Base-by-base conservation (phyloP, 2,797 vertebrate species). In the Naso thynnoides region DNA sequence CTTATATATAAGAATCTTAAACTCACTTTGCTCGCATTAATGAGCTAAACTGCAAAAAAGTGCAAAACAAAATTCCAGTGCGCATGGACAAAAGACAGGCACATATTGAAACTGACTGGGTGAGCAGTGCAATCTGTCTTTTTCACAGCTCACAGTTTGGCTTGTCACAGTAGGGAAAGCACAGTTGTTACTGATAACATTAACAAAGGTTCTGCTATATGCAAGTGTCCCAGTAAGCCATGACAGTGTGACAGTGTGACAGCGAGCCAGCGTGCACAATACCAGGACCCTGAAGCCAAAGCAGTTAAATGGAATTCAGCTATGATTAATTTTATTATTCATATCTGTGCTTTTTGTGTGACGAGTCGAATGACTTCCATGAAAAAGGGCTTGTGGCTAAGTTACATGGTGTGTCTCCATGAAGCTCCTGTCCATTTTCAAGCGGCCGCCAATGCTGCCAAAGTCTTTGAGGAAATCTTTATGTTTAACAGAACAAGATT, bases 151-250 rank as follows among this genome's bases (percentile, higher is more conserved):
- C 27, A 52, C 53, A 58, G n/a, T 52, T 45, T 29, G 47, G 45
- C 24, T 70, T 45, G 27, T 58, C 45, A 15, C 15, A n/a, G 33
- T 18, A 48, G 13, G 26, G 23, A 54, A 48, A 55, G 58, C 45
- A 36, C 38, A 44, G 23, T 54, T 65, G 70, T 58, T 58, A 8
- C 53, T 21, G 57, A 73, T 57, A 33, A 42, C 44, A 50, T 64
- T 56, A 26, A 16, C 7, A 2, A 50, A 5, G 44, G 36, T 26
- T 56, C 60, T 33, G 52, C 56, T 55, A 42, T 57, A n/a, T 36
- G 11, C 18, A 23, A 59, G 71, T 26, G 61, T 64, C 27, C 70
- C 45, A 33, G 61, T 65, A 52, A 59, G 62, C 27, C 39, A 57
- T 57, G 70, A n/a, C 59, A 19, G 33, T 49, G 61, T 44, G 62